A percentile compares a stretch with the other conserved stretches of the same genome.
Conservation (phyloP, 2,888 invertebrate species). For the Rugalucina vietnamica region DNA sequence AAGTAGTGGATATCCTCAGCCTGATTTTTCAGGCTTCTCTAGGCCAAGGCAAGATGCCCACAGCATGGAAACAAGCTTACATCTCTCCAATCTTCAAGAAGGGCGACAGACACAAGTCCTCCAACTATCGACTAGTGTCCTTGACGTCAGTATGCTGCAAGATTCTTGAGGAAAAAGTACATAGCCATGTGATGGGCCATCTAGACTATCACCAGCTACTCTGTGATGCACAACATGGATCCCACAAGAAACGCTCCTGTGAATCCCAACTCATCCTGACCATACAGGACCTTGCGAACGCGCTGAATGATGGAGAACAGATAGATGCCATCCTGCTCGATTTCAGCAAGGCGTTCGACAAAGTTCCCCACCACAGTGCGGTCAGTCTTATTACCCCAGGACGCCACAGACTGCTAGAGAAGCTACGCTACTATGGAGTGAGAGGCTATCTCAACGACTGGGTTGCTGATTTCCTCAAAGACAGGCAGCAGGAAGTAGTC, state of each 20-base stretch:
- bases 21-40: background rate
- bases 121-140: background rate
- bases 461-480: background rate
- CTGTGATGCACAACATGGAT: slow-evolving; percentile 14
- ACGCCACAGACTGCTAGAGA: background rate
- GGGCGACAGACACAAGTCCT: background rate
- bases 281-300: slow-evolving; percentile 1
- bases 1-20: background rate
- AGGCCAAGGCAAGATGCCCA: slow-evolving; percentile 9
- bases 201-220: background rate
- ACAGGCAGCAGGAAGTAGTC: background rate
- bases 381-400: no score
- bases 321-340: background rate
- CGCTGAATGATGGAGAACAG: background rate
- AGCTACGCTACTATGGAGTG: slow-evolving; percentile 1
- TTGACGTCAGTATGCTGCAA: slow-evolving; percentile 18
- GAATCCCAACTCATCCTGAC: background rate
- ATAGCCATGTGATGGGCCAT: slow-evolving; percentile 6
- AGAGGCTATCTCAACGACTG: background rate
- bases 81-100: slow-evolving; percentile 11
- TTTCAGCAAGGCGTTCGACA: background rate
- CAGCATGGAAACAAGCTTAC: slow-evolving; percentile 5
- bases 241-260: background rate
- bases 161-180: slow-evolving; percentile 7
- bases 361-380: no score